Evolutionary conservation across 2,797 vertebrate species (phyloP).

Genomic region (Chrysocyon brachyurus): DNA sequence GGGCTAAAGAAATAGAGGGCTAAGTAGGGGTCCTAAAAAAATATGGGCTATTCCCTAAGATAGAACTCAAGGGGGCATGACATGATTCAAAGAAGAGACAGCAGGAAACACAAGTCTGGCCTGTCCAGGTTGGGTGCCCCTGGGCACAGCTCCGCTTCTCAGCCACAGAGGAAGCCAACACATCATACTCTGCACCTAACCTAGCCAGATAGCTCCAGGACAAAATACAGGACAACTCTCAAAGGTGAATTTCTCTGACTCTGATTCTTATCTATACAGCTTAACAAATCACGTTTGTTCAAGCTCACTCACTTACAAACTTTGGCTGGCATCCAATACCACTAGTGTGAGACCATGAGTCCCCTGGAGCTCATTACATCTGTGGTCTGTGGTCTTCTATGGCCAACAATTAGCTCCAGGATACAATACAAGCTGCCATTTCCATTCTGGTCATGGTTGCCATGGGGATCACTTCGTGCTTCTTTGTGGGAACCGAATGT

Average conservation of each 20-base stretch:
- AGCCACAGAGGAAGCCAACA: neutral
- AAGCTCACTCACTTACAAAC: constrained; percentile 51
- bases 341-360: constrained; percentile 16
- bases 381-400: constrained; percentile 52
- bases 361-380: constrained; percentile 42
- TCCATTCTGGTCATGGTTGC: constrained; percentile 63
- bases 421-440: constrained; percentile 28
- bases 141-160: neutral
- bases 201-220: neutral
- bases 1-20: neutral
- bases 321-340: constrained; percentile 4
- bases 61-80: neutral
- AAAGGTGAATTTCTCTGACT: constrained; percentile 15
- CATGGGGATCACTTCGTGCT: constrained; percentile 19
- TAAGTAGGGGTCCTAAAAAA: neutral
- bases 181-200: neutral
- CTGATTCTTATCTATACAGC: neutral
- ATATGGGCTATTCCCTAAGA: neutral
- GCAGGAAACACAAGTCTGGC: neutral
- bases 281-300: constrained; percentile 67
- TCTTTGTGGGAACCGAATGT: constrained; percentile 60
- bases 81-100: neutral
- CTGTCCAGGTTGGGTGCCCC: neutral
- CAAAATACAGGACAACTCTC: neutral
- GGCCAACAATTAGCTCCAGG: constrained; percentile 55